phyloP scores from a whole-genome alignment of 2,113 vertebrate genomes.

The Camelus dromedarius region DNA sequence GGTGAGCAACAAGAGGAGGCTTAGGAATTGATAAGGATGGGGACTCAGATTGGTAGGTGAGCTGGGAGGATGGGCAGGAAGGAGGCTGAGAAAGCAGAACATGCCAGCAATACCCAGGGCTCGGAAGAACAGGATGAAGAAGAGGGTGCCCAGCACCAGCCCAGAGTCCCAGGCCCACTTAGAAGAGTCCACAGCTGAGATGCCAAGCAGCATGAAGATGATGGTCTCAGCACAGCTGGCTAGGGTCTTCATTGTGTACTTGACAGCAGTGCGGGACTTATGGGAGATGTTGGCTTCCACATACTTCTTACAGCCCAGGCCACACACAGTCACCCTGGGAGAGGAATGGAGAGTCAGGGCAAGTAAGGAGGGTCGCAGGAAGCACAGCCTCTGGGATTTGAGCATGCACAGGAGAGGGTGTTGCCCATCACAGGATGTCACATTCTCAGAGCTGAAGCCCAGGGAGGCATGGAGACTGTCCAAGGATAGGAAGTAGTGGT shows the following conservation, averaged over 20 bases:
- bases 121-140: constrained; percentile 97
- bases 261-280: constrained; percentile 97
- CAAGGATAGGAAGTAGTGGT: neutral
- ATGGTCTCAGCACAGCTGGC: constrained; percentile 98
- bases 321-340: constrained; percentile 96
- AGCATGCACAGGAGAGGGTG: neutral
- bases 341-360: neutral
- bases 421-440: neutral
- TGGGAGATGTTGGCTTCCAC: constrained; percentile 99
- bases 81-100: constrained; percentile 2
- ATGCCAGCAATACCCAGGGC: constrained; percentile 89
- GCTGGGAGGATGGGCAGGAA: neutral
- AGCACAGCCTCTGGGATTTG: neutral
- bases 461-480: neutral
- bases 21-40: constrained; percentile 24
- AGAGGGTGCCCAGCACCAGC: constrained; percentile 94
- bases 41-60: neutral
- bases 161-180: constrained; percentile 99
- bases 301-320: constrained; percentile 97
- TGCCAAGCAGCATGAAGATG: constrained; percentile 98
- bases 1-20: constrained; percentile 33
- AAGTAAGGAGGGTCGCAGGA: neutral
- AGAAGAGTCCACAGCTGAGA: constrained; percentile 96
- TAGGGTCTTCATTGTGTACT: constrained; percentile 99
- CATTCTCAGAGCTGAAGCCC: constrained; percentile 8